Conservation (phyloP, 2,113 vertebrate species). For the Sprattus sprattus region DNA sequence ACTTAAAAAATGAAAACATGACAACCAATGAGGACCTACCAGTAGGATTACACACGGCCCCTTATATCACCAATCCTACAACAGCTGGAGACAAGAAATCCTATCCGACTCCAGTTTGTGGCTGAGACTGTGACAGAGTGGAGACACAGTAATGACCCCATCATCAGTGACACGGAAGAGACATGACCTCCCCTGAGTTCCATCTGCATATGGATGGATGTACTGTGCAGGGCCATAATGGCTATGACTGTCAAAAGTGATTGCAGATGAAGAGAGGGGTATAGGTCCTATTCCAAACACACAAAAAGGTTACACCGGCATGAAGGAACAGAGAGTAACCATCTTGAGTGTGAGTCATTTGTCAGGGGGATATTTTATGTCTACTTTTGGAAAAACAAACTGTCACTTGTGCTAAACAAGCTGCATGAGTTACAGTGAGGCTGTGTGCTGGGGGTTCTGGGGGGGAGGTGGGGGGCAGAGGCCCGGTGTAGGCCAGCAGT, state of each 20-base stretch:
- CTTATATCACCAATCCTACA: not conserved
- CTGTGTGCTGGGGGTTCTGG: slow-evolving; percentile 40
- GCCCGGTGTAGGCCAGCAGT: slow-evolving; percentile 25
- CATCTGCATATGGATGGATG: not conserved
- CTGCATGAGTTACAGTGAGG: slow-evolving; percentile 49
- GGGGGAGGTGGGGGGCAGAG: slow-evolving; percentile 29
- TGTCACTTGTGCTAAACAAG: slow-evolving; percentile 46
- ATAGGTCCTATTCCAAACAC: not conserved
- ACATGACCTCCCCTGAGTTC: not conserved
- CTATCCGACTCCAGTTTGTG: not conserved
- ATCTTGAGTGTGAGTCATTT: not conserved
- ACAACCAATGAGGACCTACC: not conserved
- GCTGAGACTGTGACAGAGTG: not conserved
- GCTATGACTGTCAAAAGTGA: not conserved
- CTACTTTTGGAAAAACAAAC: slow-evolving; percentile 40
- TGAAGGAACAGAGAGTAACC: not conserved
- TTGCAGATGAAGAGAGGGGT: not conserved
- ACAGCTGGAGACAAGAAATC: not conserved
- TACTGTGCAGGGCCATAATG: not conserved
- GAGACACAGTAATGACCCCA: not conserved
- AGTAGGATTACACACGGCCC: not conserved
- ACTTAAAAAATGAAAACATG: not conserved
- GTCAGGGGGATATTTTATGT: slow-evolving; percentile 33
- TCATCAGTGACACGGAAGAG: not conserved
- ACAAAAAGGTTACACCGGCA: not conserved